Percentiles rank a stretch among this genome's conserved stretches.
These are phyloP conservation scores for Sibirionetta formosa DNA, from an alignment of 2,797 vertebrate genomes.

Conservation along the genomic window DNA sequence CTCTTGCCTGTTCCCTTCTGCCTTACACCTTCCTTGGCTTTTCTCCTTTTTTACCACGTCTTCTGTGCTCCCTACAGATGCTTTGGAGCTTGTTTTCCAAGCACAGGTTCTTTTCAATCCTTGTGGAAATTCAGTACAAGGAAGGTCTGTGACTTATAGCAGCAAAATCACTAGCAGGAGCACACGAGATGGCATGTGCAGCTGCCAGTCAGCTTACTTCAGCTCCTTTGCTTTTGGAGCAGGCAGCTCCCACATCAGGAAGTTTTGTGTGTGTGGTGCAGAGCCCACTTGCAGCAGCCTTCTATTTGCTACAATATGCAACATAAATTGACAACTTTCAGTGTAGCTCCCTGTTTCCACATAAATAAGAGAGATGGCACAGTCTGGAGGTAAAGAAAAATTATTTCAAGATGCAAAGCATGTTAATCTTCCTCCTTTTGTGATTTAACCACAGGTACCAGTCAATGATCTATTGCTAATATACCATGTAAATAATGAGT, in stretches of 20 bases:
- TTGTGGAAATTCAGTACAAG: constrained; percentile 18
- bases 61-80: not conserved
- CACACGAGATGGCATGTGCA: not conserved
- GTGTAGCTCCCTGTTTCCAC: not conserved
- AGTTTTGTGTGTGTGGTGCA: not conserved
- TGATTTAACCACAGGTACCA: constrained; percentile 39
- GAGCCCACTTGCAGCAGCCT: not conserved
- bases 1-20: not conserved
- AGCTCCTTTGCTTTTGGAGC: not conserved
- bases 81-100: not conserved
- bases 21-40: not conserved
- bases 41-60: not conserved
- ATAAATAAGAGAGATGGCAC: not conserved
- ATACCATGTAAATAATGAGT: constrained; percentile 35
- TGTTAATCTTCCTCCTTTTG: constrained; percentile 46
- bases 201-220: not conserved
- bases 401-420: constrained; percentile 47
- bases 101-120: not conserved
- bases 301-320: not conserved
- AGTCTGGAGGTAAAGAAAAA: constrained; percentile 37
- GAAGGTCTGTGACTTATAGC: not conserved
- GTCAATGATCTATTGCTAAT: constrained; percentile 66
- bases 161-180: constrained; percentile 1
- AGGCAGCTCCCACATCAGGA: not conserved
- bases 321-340: constrained; percentile 12